Evolutionary conservation across 1,140 invertebrate genomes (phyloP), one percentile per base, ranked within the genome.

Genomic region (Holcopasites calliopsidis): DNA sequence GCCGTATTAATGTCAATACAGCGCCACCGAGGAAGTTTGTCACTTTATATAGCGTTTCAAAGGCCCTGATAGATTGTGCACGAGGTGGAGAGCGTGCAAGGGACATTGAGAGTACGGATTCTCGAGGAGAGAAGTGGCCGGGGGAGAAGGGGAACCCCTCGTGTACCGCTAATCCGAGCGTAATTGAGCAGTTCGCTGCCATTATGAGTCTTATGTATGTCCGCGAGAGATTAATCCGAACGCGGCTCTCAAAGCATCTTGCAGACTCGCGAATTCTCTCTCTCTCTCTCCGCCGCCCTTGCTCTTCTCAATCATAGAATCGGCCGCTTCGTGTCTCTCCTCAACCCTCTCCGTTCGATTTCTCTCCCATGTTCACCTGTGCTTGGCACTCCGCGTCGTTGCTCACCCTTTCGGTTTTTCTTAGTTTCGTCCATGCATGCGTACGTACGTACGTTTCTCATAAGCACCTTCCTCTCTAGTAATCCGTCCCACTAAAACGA

Each of bases 11-110:
- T 71, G 86, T 85, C 86, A 81, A 84, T 86, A 79, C 72, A 76
- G 73, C 74, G 82, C 62, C 54, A 83, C 68, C 16, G 76, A 81
- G 79, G 72, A 88, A 89, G 81, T 89, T 89, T 87, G 83, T 87
- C 84, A 90, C 86, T 90, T 90, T 91, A 90, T 91, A 91, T 90
- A 90, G 88, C 77, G 73, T 84, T 88, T 88, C 77, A 88, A 83
- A 87, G 86, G 84, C 84, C 82, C 81, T 79, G 60, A 71, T 58
- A 76, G 82, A 83, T 84, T 76, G 77, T 79, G 80, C 82, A 86
- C 80, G 84, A 80, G 79, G 77, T 80, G 78, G 81, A 77, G 80
- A 83, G 62, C 77, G 84, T 75, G 80, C 69, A 81, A 86, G 80
- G 83, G 83, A 85, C 68, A 76, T 61, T 76, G 72, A 76, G 74